A percentile compares a stretch with the other conserved stretches of the same genome.
These are phyloP conservation scores for Fundulus diaphanus DNA, from an alignment of 2,797 vertebrate genomes.

Conservation along the genomic window DNA sequence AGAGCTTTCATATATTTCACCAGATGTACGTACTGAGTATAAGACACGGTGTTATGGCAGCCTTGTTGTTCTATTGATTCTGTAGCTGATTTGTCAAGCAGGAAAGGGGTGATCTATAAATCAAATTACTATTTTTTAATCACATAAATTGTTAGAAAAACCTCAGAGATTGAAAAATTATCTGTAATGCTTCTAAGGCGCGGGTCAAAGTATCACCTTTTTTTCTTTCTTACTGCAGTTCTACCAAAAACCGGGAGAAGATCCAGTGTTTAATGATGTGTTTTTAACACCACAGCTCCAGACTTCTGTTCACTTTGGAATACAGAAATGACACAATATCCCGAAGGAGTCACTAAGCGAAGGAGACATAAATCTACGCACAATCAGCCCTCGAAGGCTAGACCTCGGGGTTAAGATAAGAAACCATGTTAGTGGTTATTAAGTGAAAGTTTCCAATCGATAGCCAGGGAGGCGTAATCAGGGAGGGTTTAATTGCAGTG, in stretches of 20 bases:
- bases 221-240: neutral
- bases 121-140: constrained; percentile 7
- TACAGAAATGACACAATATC: constrained; percentile 80
- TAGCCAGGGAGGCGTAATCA: constrained; percentile 83
- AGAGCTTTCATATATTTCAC: no score
- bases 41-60: no score
- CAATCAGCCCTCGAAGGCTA: constrained; percentile 67
- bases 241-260: constrained; percentile 18
- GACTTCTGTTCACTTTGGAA: constrained; percentile 70
- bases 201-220: neutral
- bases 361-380: constrained; percentile 76
- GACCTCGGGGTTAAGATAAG: constrained; percentile 84
- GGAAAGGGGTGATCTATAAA: neutral
- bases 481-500: constrained; percentile 84
- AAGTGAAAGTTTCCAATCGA: constrained; percentile 86
- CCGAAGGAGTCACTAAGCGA: constrained; percentile 72
- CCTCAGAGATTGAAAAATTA: neutral
- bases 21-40: no score
- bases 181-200: neutral
- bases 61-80: constrained; percentile 1
- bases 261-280: constrained; percentile 64
- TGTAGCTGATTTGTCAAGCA: constrained; percentile 10
- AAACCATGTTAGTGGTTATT: constrained; percentile 84
- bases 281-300: constrained; percentile 60
- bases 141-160: neutral